These are phyloP conservation scores for Chaetoderma sp. DNA, from an alignment of 2,888 invertebrate genomes.

Conservation along the genomic window DNA sequence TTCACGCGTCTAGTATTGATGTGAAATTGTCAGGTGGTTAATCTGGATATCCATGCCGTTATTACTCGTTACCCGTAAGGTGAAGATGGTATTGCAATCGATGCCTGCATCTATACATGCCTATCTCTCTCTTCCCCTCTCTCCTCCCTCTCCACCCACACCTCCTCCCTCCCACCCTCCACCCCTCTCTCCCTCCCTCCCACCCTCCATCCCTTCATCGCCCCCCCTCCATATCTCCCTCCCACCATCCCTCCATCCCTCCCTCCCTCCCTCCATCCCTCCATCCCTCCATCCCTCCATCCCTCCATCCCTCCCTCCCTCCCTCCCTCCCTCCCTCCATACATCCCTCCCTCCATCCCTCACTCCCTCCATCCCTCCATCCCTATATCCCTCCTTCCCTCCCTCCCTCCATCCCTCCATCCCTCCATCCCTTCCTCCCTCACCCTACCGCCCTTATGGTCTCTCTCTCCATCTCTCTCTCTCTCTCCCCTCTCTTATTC, in stretches of 20 bases:
- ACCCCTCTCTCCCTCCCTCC: slow-evolving; percentile 14
- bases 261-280: slow-evolving; percentile 12
- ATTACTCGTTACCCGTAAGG: too few species aligned
- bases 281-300: too few species aligned
- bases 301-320: too few species aligned
- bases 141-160: neutral
- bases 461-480: slow-evolving; percentile 4
- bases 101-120: too few species aligned
- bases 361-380: slow-evolving; percentile 8
- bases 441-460: neutral
- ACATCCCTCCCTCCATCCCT: too few species aligned
- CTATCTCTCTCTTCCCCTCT: neutral
- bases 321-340: slow-evolving; percentile 6
- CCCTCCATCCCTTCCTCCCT: slow-evolving; percentile 1
- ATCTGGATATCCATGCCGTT: too few species aligned
- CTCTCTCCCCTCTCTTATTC: neutral
- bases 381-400: slow-evolving; percentile 9
- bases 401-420: neutral
- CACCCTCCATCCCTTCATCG: too few species aligned
- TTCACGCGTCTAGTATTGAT: too few species aligned
- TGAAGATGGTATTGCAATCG: too few species aligned
- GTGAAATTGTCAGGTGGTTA: too few species aligned
- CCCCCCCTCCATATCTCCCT: too few species aligned
- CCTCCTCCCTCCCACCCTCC: slow-evolving; percentile 9
- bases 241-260: too few species aligned